A percentile compares a stretch with the other conserved stretches of the same genome.
These are phyloP conservation scores for Nixonia krombeini DNA, from an alignment of 1,140 invertebrate species.

Conservation along the genomic window DNA sequence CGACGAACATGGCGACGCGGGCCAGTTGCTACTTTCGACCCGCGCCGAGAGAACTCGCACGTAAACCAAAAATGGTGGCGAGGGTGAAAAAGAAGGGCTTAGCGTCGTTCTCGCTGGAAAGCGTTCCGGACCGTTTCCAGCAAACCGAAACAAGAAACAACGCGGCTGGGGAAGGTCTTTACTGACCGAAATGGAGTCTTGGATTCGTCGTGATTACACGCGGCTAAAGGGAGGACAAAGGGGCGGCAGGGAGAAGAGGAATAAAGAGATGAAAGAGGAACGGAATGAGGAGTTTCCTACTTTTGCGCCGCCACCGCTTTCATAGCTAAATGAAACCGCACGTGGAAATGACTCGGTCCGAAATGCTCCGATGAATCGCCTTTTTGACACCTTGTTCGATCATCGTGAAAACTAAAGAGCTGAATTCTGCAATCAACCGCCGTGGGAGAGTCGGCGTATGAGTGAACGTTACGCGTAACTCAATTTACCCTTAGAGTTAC, in stretches of 20 bases:
- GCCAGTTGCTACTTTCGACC: constrained; percentile 42
- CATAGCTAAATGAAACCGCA: constrained; percentile 66
- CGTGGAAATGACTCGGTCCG: constrained; percentile 60
- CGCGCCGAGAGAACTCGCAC: constrained; percentile 5
- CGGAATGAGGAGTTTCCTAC: constrained; percentile 53
- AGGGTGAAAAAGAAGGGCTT: constrained; percentile 28
- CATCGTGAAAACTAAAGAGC: constrained; percentile 5
- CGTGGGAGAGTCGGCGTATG: no score
- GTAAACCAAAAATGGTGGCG: constrained; percentile 27
- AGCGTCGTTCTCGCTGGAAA: constrained; percentile 11
- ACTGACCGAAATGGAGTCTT: constrained; percentile 60
- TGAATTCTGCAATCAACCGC: background rate
- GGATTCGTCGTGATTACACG: constrained; percentile 63
- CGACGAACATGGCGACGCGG: constrained; percentile 21
- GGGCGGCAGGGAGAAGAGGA: constrained; percentile 53
- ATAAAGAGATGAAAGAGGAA: constrained; percentile 46
- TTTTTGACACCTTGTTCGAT: constrained; percentile 53
- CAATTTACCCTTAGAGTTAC: no score
- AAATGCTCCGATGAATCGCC: constrained; percentile 53
- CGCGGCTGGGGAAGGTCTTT: constrained; percentile 37
- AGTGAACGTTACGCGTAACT: no score
- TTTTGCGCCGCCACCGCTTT: constrained; percentile 47
- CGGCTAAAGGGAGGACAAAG: constrained; percentile 23
- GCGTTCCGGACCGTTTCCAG: constrained; percentile 41
- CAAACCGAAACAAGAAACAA: constrained; percentile 57